Percentiles rank a stretch among this genome's conserved stretches.
These are phyloP conservation scores for Pogonomyrmex barbatus DNA, from an alignment of 1,140 invertebrate species.

Conservation along the genomic window DNA sequence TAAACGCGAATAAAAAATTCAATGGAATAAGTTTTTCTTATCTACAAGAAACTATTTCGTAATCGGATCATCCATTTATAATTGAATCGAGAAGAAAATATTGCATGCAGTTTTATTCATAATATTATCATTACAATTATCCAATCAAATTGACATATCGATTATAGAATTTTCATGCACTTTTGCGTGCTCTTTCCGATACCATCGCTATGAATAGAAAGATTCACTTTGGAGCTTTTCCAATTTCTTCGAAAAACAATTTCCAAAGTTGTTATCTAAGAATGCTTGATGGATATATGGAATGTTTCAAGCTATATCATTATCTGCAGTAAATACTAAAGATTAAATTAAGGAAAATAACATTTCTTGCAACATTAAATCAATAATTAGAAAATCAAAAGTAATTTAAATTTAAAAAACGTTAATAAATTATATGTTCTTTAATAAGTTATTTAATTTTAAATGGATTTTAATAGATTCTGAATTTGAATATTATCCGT, in stretches of 20 bases:
- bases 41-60: background rate
- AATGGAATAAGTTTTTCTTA: background rate
- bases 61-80: background rate
- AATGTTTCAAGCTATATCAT: background rate
- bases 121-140: conserved; percentile 24
- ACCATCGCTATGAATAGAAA: background rate
- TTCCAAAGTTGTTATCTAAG: conserved; percentile 48
- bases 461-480: background rate
- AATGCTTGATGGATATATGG: conserved; percentile 50
- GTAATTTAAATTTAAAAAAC: background rate
- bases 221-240: conserved; percentile 42
- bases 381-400: conserved; percentile 4
- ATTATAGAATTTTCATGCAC: conserved; percentile 33
- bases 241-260: conserved; percentile 55
- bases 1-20: background rate
- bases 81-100: background rate
- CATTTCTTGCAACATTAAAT: background rate
- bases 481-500: background rate
- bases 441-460: conserved; percentile 1
- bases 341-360: conserved; percentile 18
- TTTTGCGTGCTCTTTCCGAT: conserved; percentile 2
- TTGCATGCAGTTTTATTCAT: background rate
- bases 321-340: background rate
- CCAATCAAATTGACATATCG: conserved; percentile 13
- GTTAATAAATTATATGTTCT: background rate